Base-by-base conservation (phyloP, 2,888 invertebrate species). In the Drosophila antonietae region DNA sequence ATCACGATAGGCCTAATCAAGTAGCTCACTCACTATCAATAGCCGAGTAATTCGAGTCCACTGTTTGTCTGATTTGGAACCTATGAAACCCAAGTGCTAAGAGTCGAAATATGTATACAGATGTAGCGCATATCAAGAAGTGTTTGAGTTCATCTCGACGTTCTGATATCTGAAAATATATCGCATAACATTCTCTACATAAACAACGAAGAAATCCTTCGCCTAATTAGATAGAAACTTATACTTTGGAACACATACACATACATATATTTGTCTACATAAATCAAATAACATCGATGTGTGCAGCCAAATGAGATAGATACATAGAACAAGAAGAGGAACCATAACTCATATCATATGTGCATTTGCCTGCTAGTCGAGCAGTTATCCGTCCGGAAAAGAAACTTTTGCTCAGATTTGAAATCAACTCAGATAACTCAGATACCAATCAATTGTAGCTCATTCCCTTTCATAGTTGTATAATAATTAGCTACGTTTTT, bases 401-500 rank as follows among this genome's bases (percentile, higher is more conserved):
- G 15, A 7, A 15, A 15, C 3, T 9, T 28, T 23, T 15, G 44
- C 20, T 46, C 23, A 55, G 35, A 49, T 46, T 72, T 59, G 53
- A 57, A 44, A 49, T 61, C 49, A 28, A 44, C 23, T 46, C 49
- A 43, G 49, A 61, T 57, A 43, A 47, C 44, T 46, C 49, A 39
- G 41, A 60, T 61, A 35, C 67, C 57, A 69, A 63, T 65, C 23
- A 46, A 31, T 69, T 72, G 51, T 41, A 49, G 43, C 53, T 70
- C 12, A 2, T 12, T 15, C 31, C 6, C 10, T 56, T 31, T 31
- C 3, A 18, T 9, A 15, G 9, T 43, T 43, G 15, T 14, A 61
- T 78, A 80, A 73, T 67, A 79, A 80, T 80, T 83, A 83, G 66
- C 80, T 81, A 81, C 61, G 39, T 65, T 68, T 43, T 43, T 51